These are phyloP conservation scores for Mionectes olivaceus DNA, from an alignment of 2,797 vertebrate species.

Conservation along the genomic window DNA sequence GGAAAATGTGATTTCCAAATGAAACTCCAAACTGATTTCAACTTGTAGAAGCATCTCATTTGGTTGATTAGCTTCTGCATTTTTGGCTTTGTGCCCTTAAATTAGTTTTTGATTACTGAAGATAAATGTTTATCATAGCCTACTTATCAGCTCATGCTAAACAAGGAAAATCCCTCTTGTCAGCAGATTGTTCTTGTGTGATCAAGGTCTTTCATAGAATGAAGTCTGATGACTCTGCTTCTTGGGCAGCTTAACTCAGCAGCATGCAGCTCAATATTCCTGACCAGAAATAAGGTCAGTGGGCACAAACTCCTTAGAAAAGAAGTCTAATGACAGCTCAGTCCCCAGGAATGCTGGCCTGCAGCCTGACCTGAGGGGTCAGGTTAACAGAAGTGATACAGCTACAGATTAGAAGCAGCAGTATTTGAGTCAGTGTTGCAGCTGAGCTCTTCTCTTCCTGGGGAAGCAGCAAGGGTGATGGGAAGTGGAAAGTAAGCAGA, in stretches of 20 bases:
- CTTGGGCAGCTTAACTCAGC: neutral
- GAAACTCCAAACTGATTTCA: constrained; percentile 5
- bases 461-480: neutral
- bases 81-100: constrained; percentile 41
- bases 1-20: constrained; percentile 13
- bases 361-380: neutral
- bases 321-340: neutral
- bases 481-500: constrained; percentile 5
- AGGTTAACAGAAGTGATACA: neutral
- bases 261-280: neutral
- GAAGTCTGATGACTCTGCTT: neutral
- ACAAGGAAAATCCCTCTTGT: neutral
- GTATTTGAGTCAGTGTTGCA: neutral
- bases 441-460: neutral
- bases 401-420: neutral
- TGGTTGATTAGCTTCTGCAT: neutral
- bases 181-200: neutral
- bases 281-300: neutral
- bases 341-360: fast-evolving
- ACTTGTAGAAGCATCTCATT: constrained; percentile 29
- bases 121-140: constrained; percentile 16
- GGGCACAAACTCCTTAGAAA: neutral
- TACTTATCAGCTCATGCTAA: neutral
- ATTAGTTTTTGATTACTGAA: constrained; percentile 22
- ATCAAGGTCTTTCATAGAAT: neutral